Evolutionary conservation across 2,888 invertebrate genomes (phyloP).

Genomic region (Trichopria drosophilae): DNA sequence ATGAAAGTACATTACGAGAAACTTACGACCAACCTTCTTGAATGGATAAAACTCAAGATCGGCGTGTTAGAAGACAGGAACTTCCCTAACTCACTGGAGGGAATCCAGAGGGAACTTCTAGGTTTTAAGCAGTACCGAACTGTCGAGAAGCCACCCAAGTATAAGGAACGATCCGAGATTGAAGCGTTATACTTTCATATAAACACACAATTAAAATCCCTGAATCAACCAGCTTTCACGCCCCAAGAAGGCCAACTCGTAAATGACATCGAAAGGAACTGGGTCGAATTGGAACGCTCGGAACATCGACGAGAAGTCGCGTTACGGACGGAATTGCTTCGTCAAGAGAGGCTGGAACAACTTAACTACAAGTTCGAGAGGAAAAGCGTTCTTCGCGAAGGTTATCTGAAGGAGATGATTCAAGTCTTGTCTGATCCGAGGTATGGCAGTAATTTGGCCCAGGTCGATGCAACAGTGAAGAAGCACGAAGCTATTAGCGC

Average conservation of each 20-base stretch:
- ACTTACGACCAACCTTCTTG: slow-evolving; percentile 80
- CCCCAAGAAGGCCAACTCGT: slow-evolving; percentile 89
- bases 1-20: slow-evolving; percentile 88
- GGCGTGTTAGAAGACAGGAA: slow-evolving; percentile 78
- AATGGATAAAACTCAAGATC: slow-evolving; percentile 92
- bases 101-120: slow-evolving; percentile 86
- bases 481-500: slow-evolving; percentile 98
- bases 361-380: slow-evolving; percentile 94
- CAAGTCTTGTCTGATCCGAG: slow-evolving; percentile 90
- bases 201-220: slow-evolving; percentile 92
- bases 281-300: slow-evolving; percentile 89
- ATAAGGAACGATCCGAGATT: slow-evolving; percentile 95
- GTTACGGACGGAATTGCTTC: slow-evolving; percentile 82
- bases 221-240: slow-evolving; percentile 83
- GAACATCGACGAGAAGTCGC: slow-evolving; percentile 94
- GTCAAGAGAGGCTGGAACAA: slow-evolving; percentile 92
- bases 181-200: slow-evolving; percentile 96
- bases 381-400: slow-evolving; percentile 91
- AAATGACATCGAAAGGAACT: slow-evolving; percentile 93
- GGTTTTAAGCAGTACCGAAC: slow-evolving; percentile 95
- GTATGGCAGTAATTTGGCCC: slow-evolving; percentile 85
- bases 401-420: slow-evolving; percentile 97
- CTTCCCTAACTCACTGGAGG: slow-evolving; percentile 93
- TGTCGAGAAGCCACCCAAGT: slow-evolving; percentile 97
- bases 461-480: slow-evolving; percentile 96